Conservation (phyloP, 35 echinoderm and acorn worm genomes). For the Anneissia japonica region DNA sequence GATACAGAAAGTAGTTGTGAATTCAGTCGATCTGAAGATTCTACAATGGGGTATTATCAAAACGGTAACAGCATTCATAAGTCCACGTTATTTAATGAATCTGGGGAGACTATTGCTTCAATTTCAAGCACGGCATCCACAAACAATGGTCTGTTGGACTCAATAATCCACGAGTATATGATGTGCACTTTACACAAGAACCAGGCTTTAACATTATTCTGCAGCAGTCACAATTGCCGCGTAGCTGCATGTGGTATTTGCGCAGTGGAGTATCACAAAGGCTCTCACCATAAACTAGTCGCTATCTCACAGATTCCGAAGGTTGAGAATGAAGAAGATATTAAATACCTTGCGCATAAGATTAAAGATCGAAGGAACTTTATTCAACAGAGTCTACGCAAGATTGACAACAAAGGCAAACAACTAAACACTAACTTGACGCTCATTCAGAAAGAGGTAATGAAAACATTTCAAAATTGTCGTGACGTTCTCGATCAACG, state of each 20-base stretch:
- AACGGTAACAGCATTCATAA: neutral
- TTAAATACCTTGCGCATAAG: neutral
- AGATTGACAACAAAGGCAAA: neutral
- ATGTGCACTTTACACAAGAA: neutral
- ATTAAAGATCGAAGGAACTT: neutral
- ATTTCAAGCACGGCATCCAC: neutral
- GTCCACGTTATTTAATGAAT: neutral
- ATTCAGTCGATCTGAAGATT: neutral
- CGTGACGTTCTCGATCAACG: neutral
- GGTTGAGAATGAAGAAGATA: neutral
- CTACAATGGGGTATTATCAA: neutral
- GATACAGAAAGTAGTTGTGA: neutral
- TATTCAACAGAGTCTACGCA: neutral
- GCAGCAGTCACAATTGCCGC: neutral
- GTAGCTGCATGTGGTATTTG: neutral
- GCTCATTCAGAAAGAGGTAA: neutral
- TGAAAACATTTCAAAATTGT: conserved; percentile 2
- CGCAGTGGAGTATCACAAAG: neutral
- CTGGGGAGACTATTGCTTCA: neutral
- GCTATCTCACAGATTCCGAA: neutral
- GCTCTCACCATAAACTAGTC: neutral
- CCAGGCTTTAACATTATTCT: neutral
- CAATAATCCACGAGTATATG: neutral
- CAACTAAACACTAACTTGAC: neutral
- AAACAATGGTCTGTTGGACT: neutral